These are phyloP conservation scores for Sphinx pinastri DNA, from an alignment of 2,888 invertebrate species.

Conservation along the genomic window DNA sequence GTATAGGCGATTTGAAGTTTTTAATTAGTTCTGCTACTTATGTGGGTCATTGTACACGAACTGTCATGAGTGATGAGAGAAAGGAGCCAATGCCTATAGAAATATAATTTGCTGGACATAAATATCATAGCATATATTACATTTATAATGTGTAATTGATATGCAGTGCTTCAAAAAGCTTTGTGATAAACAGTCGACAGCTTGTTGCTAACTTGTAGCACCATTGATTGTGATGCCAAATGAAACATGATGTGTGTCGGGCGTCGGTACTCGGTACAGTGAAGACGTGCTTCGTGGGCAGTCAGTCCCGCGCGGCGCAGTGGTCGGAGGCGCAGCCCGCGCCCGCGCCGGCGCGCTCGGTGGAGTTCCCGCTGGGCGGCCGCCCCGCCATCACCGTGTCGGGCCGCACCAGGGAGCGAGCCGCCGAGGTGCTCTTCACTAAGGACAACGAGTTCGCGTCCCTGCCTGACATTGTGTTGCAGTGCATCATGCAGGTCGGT, in stretches of 20 bases:
- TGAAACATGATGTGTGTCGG: too few relatives aligned
- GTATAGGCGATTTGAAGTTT: too few relatives aligned
- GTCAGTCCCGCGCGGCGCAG: slow-evolving; percentile 86
- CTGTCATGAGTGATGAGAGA: too few relatives aligned
- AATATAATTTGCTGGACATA: too few relatives aligned
- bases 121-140: too few relatives aligned
- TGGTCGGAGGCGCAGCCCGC: slow-evolving; percentile 71
- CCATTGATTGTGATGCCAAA: too few relatives aligned
- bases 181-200: too few relatives aligned
- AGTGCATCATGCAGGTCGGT: slow-evolving; percentile 88
- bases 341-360: slow-evolving; percentile 84
- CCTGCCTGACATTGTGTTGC: slow-evolving; percentile 91
- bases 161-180: too few relatives aligned
- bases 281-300: slow-evolving; percentile 94
- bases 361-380: slow-evolving; percentile 84
- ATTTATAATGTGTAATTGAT: too few relatives aligned
- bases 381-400: slow-evolving; percentile 87
- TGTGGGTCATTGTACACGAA: too few relatives aligned
- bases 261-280: slow-evolving; percentile 82
- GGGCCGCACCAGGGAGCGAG: slow-evolving; percentile 89
- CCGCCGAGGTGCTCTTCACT: slow-evolving; percentile 93
- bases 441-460: slow-evolving; percentile 87
- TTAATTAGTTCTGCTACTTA: too few relatives aligned
- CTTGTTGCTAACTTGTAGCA: neutral
- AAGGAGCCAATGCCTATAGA: too few relatives aligned